Percentiles rank a stretch among this genome's conserved stretches.
Evolutionary conservation across 2,113 vertebrate genomes (phyloP).

Genomic region (Brachypodius melanocephalos): DNA sequence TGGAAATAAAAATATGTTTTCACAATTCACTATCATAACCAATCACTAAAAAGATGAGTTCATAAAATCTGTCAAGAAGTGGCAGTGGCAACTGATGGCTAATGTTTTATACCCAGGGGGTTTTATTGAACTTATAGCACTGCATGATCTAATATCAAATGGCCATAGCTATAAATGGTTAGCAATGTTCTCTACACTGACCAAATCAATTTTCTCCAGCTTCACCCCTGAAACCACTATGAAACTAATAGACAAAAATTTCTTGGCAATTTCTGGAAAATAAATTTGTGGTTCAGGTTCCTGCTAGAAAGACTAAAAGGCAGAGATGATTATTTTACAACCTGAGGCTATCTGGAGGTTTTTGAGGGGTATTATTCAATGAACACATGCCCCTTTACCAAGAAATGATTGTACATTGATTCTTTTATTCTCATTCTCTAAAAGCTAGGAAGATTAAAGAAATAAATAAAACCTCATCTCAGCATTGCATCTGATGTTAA

Average conservation of each 20-base stretch:
- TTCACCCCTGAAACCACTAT: not conserved
- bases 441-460: not conserved
- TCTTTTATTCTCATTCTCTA: not conserved
- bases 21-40: not conserved
- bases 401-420: not conserved
- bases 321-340: not conserved
- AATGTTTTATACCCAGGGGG: not conserved
- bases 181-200: not conserved
- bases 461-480: not conserved
- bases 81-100: not conserved
- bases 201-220: not conserved
- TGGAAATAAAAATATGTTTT: not conserved
- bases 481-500: not conserved
- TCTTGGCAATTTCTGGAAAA: slow-evolving; percentile 6
- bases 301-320: not conserved
- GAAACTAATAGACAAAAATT: not conserved
- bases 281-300: not conserved
- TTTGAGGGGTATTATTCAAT: not conserved
- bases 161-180: not conserved
- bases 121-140: not conserved
- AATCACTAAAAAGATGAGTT: not conserved
- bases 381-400: not conserved
- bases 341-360: not conserved
- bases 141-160: not conserved
- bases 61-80: not conserved